These are phyloP conservation scores for Corydoras maculifer DNA, from an alignment of 2,113 vertebrate species.

Conservation along the genomic window DNA sequence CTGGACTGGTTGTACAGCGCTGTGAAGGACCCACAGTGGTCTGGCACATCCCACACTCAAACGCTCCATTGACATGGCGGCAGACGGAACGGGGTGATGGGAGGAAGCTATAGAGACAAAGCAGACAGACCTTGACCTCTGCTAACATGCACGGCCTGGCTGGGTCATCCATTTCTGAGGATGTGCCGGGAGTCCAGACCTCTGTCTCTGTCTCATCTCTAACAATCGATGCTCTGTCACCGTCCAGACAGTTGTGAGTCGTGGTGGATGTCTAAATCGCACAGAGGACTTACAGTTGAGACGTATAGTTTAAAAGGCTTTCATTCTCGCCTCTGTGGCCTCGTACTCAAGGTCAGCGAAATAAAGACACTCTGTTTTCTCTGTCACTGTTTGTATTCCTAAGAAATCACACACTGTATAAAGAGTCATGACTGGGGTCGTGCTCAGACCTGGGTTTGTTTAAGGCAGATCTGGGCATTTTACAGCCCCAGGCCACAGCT, in stretches of 20 bases:
- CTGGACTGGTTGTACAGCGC: not conserved
- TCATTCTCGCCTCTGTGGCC: too few species aligned
- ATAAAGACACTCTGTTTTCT: too few species aligned
- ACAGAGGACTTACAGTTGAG: not conserved
- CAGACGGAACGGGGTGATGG: conserved; percentile 42
- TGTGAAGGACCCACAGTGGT: conserved; percentile 25
- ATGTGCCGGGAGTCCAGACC: conserved; percentile 37
- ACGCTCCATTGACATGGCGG: conserved; percentile 43
- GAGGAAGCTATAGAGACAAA: conserved; percentile 17
- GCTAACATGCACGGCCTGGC: conserved; percentile 31
- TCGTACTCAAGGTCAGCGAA: too few species aligned
- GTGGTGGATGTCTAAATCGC: conserved; percentile 9
- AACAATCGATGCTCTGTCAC: not conserved
- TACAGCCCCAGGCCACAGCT: too few species aligned
- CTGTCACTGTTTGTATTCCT: too few species aligned
- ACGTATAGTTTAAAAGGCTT: too few species aligned
- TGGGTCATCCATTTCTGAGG: conserved; percentile 44
- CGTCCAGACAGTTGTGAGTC: not conserved
- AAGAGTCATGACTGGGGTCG: too few species aligned
- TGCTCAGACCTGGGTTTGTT: too few species aligned
- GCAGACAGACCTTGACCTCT: conserved; percentile 31
- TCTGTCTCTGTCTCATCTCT: conserved; percentile 26
- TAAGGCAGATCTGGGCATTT: too few species aligned
- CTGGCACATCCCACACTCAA: conserved; percentile 53
- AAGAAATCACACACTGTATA: too few species aligned